Evolutionary conservation across 2,888 invertebrate species (phyloP), one percentile per base, ranked within the genome.

Genomic region (Drosophila stalkeri): DNA sequence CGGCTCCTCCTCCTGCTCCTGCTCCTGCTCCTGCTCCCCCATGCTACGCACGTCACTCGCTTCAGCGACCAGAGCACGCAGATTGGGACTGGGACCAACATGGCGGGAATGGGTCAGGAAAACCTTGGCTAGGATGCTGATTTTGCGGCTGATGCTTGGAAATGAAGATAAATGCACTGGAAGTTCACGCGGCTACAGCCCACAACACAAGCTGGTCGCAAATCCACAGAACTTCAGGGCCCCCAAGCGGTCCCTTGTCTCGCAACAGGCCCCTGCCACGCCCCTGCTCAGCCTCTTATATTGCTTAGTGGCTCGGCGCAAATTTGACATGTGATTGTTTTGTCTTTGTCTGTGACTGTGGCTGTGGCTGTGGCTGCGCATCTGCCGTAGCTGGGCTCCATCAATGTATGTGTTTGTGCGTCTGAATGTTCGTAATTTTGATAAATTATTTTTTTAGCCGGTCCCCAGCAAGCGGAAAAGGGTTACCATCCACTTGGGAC

Each of bases 301-400:
- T 75, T 81, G 81, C 69, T 89, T 86, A 78, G 87, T 84, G 78
- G 80, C 72, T 71, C 79, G 77, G 81, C 82, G 90, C 91, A 87
- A 90, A 90, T 87, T 81, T 90, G 89, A 90, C 90, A 89, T 91
- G 91, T 87, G 89, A 90, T 90, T 91, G 91, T 90, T 82, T 86
- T 87, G 78, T 90, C 81, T 83, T 54, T 66, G 54, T 68, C 37
- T 51, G 74, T 69, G 57, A 67, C 63, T 70, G 77, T 87, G 78
- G 89, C 81, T 83, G 51, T 66, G 54, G 64, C 37, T 51, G 74
- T 69, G 57, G 69, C 63, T 70, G 77, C 71, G 62, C 64, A 73
- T 83, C 75, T 88, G 82, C 52, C 52, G 18, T 41, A 14, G 41
- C 27, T 75, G 60, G 60, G 57, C 74, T 67, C 44, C 56, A 59